Base-by-base conservation (phyloP, 1,140 invertebrate species). In the Copidosoma floridanum region DNA sequence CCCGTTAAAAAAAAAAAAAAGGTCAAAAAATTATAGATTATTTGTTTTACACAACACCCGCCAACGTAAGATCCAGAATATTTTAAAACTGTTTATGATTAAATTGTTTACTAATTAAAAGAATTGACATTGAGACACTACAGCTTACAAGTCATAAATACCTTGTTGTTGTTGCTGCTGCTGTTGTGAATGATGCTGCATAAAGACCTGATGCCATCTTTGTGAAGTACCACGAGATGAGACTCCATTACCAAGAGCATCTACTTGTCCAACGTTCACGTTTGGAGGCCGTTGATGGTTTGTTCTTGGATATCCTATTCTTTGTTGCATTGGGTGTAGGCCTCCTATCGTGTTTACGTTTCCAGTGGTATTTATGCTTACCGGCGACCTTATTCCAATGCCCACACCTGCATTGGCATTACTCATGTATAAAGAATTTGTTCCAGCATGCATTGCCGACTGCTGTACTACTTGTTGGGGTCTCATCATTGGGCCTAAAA, bases 131-230 rank as follows among this genome's bases (percentile, higher is more conserved):
- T n/a, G n/a, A n/a, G n/a, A n/a, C n/a, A 54, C n/a, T n/a, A n/a
- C 1, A 7, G 10, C 21, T 2, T 21, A 14, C 12, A 26, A 24
- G 3, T 21, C 1, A n/a, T n/a, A n/a, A 38, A 56, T 64, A 88
- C 86, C 84, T 81, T 88, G 84, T 74, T 87, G 86, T 61, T 59
- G 84, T 53, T 86, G 85, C 48, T 84, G 82, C 68, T 88, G 44
- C 16, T 59, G 57, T 5, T 59, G 57, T 14, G 53, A 51, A 60
- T 71, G 87, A 60, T 86, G 84, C 77, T 88, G 87, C 81, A 90
- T 83, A 66, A 90, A 76, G 63, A 87, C 79, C 56, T 89, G 88
- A 53, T 88, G 80, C 87, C 88, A 89, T 68, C 89, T 89, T 52
- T 77, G 77, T 56, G 77, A 73, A 37, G 67, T 64, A 2, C 72